A percentile compares a stretch with the other conserved stretches of the same genome.
These are phyloP conservation scores for Corapipo altera DNA, from an alignment of 2,113 vertebrate genomes.

Conservation along the genomic window DNA sequence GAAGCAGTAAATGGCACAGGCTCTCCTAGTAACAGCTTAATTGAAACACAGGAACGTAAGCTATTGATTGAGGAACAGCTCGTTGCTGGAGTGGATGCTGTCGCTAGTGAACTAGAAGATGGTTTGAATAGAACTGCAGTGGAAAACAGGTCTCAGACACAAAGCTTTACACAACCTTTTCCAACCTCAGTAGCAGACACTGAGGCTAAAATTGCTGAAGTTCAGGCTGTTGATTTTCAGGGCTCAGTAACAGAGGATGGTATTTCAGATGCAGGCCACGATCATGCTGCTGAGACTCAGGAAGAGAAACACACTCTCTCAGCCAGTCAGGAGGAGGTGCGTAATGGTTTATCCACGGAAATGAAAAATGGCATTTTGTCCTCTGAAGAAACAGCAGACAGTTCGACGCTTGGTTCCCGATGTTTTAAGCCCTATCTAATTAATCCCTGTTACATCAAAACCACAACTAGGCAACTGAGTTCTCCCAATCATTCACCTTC, in stretches of 20 bases:
- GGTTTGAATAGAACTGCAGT: neutral
- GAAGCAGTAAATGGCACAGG: neutral
- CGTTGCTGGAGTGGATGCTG: neutral
- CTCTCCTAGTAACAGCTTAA: conserved; percentile 63
- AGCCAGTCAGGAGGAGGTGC: conserved; percentile 16
- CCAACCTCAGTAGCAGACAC: neutral
- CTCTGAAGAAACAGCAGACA: conserved; percentile 60
- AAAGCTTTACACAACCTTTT: neutral
- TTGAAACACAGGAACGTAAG: conserved; percentile 75
- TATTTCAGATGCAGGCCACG: neutral
- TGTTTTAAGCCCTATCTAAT: conserved; percentile 85
- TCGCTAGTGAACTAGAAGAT: neutral
- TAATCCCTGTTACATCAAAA: conserved; percentile 92
- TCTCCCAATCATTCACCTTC: conserved; percentile 86
- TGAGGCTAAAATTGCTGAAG: conserved; percentile 23
- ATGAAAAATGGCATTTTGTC: conserved; percentile 41
- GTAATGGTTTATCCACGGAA: neutral
- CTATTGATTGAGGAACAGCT: conserved; percentile 25
- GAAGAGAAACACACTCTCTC: neutral
- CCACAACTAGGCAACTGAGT: conserved; percentile 92
- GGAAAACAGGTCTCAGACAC: neutral
- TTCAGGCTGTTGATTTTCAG: conserved; percentile 28
- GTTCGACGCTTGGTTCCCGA: conserved; percentile 73
- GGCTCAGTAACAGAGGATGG: neutral
- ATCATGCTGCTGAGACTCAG: conserved; percentile 10